Base-by-base conservation (phyloP, 1,140 invertebrate species). In the Diabrotica virgifera region DNA sequence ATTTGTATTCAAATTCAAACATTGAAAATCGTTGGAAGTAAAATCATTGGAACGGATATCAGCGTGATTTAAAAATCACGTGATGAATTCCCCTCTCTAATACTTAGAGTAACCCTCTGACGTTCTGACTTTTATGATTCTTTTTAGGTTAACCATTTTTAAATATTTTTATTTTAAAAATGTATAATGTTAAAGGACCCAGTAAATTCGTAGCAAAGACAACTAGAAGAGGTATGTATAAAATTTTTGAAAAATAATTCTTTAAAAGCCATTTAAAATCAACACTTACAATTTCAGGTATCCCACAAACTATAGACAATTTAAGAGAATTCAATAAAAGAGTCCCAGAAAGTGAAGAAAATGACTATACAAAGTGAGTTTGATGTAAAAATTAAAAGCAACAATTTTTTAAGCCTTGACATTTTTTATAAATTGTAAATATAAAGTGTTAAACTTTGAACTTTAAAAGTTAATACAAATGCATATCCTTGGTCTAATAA, bases 101-200 rank as follows among this genome's bases (percentile, higher is more conserved):
- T 24, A 24, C 24, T 24, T 24, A 4, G 24, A 24, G 24, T 24
- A 24, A 24, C 24, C 24, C 4, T 24, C 24, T 24, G 24, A 24
- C 24, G 37, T 24, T 24, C 24, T 24, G 24, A 24, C 24, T 58
- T 58, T 58, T 36, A 58, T 58, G 13, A 40, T 58, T 35, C 37
- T 58, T 40, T 60, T 37, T 36, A 5, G 55, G n/a, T 57, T 57
- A 13, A 53, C 7, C 12, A n/a, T 46, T 46, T 53, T 57, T 24
- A 5, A 57, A 6, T 7, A 36, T 57, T 57, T 57, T 6, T 12
- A 7, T 51, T 50, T 11, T 6, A 38, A 60, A 36, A 11, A 92
- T 93, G 91, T 93, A 93, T 83, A 92, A 90, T 72, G 87, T 93
- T 70, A 92, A 92, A 83, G 89, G 89, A 62, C 90, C 90, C 58